Evolutionary conservation across 2,888 invertebrate species (phyloP), one percentile per base, ranked within the genome.

Genomic region (Limnephilus marmoratus): DNA sequence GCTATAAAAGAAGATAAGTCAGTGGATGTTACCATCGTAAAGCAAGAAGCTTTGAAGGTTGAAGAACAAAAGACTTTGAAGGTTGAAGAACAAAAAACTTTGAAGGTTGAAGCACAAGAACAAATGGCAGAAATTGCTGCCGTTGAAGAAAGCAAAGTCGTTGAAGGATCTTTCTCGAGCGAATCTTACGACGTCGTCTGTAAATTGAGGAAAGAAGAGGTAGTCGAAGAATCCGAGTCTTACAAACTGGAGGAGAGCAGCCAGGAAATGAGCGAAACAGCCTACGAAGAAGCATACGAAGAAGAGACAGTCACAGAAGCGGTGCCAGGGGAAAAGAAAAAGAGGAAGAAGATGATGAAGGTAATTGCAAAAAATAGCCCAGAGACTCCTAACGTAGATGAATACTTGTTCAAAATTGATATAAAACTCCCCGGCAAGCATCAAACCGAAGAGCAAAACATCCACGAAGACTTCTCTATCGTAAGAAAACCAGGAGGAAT

Each of bases 381-480:
- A 18, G 90, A 81, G 81, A 93, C 93, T 0, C 93, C 93, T 18
- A 93, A 93, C 80, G 93, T 93, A 34, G 93, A 93, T 24, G 93
- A 93, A 90, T 93, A 92, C 81, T 37, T 93, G 5, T 93, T 93
- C 87, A 93, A 90, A 86, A 53, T 93, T 15, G 93, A 93, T 68
- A 80, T 93, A n/a, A 93, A 93, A 92, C 45, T 93, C 12, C 92
- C 91, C 81, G 93, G 92, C 3, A 92, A 81, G 53, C 85, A 81
- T 3, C 34, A 91, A 4, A 91, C 90, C 24, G 85, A 90, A 31
- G 91, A 93, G 13, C 92, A 92, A 12, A 82, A 81, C 7, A 31
- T 92, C 12, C 93, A 93, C 85, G 93, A 93, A 92, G 93, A 93
- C 37, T 83, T 93, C 31, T 93, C 93, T 1, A 93, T 93, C n/a